Percentiles rank a stretch among this genome's conserved stretches.
These are phyloP conservation scores for Tetragnatha montana DNA, from an alignment of 2,888 invertebrate species.

Conservation along the genomic window DNA sequence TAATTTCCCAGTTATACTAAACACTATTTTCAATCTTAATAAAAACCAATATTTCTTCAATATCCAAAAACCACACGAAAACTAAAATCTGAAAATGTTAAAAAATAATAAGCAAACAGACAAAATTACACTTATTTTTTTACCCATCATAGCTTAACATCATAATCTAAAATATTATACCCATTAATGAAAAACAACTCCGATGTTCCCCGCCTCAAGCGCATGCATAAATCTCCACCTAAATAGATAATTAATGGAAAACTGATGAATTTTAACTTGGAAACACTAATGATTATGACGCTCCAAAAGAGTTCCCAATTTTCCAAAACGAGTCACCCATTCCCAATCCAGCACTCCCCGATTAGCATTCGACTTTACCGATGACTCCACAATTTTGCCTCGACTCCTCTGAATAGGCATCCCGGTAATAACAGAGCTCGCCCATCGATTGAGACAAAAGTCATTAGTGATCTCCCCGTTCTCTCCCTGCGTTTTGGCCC, in stretches of 20 bases:
- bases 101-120: too few species aligned
- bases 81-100: too few species aligned
- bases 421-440: background rate
- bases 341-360: background rate
- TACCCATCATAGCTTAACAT: too few species aligned
- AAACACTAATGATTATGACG: slow-evolving; percentile 1
- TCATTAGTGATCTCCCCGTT: slow-evolving; percentile 22
- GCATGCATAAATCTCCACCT: background rate
- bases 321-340: background rate
- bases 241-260: background rate
- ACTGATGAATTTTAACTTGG: background rate
- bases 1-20: too few species aligned
- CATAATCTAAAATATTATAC: too few species aligned
- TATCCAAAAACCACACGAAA: too few species aligned
- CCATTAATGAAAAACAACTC: too few species aligned
- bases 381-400: background rate
- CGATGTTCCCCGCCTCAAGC: too few species aligned
- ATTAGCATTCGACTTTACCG: slow-evolving; percentile 20
- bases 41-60: too few species aligned
- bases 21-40: too few species aligned
- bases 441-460: slow-evolving; percentile 27
- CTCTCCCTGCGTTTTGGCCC: slow-evolving; percentile 5
- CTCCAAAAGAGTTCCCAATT: background rate
- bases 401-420: background rate
- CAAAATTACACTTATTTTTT: too few species aligned